Conservation (phyloP, 2,797 vertebrate species). For the Acanthopagrus latus region DNA sequence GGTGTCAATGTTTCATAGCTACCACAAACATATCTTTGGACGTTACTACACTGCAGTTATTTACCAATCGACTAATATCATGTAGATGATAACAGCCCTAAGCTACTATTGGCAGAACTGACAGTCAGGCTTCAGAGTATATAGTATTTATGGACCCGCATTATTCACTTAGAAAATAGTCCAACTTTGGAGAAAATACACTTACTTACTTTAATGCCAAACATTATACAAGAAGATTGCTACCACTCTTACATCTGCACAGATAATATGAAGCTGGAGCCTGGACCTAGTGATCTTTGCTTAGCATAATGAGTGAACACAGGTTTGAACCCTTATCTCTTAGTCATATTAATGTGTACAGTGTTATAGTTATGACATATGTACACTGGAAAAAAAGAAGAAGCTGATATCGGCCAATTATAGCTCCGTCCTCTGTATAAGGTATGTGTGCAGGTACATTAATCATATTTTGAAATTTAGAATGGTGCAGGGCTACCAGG, state of each 20-base stretch:
- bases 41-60: not conserved
- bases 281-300: not conserved
- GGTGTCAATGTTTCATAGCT: not conserved
- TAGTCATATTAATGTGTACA: too few species aligned
- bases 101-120: not conserved
- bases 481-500: too few species aligned
- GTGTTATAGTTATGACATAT: too few species aligned
- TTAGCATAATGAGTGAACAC: not conserved
- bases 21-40: not conserved
- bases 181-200: too few species aligned
- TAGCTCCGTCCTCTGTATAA: too few species aligned
- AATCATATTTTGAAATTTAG: too few species aligned
- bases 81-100: not conserved
- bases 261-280: not conserved
- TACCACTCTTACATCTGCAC: not conserved
- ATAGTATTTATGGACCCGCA: not conserved
- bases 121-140: not conserved
- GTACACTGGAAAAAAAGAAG: too few species aligned
- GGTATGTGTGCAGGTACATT: too few species aligned
- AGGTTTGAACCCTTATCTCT: too few species aligned
- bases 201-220: not conserved
- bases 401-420: too few species aligned
- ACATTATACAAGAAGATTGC: not conserved
- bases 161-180: not conserved
- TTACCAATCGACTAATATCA: not conserved